Evolutionary conservation across 2,888 invertebrate species (phyloP).

Genomic region (Acanthococcus lagerstroemiae): DNA sequence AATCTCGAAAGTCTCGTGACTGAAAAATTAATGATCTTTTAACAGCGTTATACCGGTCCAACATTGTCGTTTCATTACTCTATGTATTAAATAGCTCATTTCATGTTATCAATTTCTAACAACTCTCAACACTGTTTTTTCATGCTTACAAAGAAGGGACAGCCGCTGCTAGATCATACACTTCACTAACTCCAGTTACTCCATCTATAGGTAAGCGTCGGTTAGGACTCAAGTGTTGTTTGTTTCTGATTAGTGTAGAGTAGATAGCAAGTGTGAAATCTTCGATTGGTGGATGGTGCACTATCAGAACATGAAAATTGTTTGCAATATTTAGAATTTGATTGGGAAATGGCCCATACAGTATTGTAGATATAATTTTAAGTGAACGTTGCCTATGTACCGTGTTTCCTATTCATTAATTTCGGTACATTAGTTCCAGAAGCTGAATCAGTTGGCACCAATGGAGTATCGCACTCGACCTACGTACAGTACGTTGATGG

Average conservation of each 20-base stretch:
- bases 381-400: not conserved
- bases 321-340: too few species aligned
- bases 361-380: not conserved
- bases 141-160: conserved; percentile 36
- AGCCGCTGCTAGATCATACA: conserved; percentile 47
- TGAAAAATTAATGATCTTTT: too few species aligned
- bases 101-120: not conserved
- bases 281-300: too few species aligned
- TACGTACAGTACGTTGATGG: conserved; percentile 56
- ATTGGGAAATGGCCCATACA: too few species aligned
- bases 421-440: conserved; percentile 43
- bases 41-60: too few species aligned
- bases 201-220: conserved; percentile 38
- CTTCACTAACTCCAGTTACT: conserved; percentile 46
- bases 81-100: not conserved
- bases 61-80: not conserved
- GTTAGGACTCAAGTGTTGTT: too few species aligned
- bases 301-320: too few species aligned
- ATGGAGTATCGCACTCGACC: conserved; percentile 49
- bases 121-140: conserved; percentile 21
- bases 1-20: too few species aligned
- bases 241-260: too few species aligned
- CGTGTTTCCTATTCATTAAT: conserved; percentile 4
- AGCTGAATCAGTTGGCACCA: conserved; percentile 46
- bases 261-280: too few species aligned